Percentiles rank a stretch among this genome's conserved stretches.
Conservation (phyloP, 2,797 vertebrate species). For the Enteromius viviparus region DNA sequence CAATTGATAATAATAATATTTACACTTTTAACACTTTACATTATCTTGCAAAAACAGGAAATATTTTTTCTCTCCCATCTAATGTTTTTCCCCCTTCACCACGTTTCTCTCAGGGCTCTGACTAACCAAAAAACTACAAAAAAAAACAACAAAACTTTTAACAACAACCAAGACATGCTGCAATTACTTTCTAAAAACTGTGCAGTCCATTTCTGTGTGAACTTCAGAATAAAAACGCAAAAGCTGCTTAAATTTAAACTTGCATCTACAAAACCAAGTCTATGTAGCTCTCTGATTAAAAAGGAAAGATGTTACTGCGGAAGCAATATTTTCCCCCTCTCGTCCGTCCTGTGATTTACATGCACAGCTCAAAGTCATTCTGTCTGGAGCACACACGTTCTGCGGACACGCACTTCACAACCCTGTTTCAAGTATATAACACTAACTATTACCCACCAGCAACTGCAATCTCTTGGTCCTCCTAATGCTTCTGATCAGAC, state of each 20-base stretch:
- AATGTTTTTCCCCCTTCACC: background rate
- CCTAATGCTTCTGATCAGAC: constrained; percentile 67
- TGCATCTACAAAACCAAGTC: background rate
- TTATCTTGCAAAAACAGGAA: background rate
- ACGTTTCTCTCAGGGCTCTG: background rate
- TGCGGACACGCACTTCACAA: constrained; percentile 29
- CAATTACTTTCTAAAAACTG: background rate
- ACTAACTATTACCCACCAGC: constrained; percentile 67
- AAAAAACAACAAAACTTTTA: background rate
- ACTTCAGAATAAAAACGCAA: background rate
- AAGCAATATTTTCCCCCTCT: background rate
- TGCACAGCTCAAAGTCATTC: constrained; percentile 47
- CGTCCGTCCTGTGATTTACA: constrained; percentile 44
- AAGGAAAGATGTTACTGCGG: background rate
- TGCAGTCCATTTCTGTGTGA: background rate
- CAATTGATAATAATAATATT: background rate
- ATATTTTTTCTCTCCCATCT: background rate
- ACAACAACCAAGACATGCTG: background rate
- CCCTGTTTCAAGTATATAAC: constrained; percentile 22
- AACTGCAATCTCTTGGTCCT: constrained; percentile 68
- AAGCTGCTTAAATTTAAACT: background rate
- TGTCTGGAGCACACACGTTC: constrained; percentile 15
- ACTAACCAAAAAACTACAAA: background rate
- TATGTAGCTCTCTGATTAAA: background rate
- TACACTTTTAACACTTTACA: background rate